Evolutionary conservation across 1,140 invertebrate species (phyloP), one percentile per base, ranked within the genome.

Genomic region (Drosophila insularis): DNA sequence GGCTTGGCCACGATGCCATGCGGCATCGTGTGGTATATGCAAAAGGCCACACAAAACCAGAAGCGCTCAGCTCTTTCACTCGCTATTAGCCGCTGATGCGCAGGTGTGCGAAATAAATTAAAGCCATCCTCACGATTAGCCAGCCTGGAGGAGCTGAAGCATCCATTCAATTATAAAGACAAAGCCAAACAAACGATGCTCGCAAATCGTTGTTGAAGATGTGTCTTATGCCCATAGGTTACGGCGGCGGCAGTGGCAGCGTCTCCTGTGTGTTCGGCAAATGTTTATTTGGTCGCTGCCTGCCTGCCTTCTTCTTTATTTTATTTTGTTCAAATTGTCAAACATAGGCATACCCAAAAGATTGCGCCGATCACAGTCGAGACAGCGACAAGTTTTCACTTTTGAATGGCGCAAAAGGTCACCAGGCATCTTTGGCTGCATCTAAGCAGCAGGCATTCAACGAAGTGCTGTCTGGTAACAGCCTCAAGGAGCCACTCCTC

Each of bases 21-120:
- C 11, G 8, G 31, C 17, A 50, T 19, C 31, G 2, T 43, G 27
- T n/a, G 7, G 46, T 56, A 75, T 78, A 86, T 86, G 82, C 81
- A 89, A 89, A 78, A 75, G 56, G 67, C 74, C 56, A 53, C 56
- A 67, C 50, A 58, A 31, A 81, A 87, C 76, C 76, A 89, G 84
- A 84, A 89, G 84, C 84, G 37, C 53, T 37, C 46, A 56, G 58
- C 68, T 63, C 58, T 50, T 46, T 66, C 58, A 11, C 35, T 62
- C 43, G 13, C 81, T 68, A 79, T 82, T 81, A 67, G 68, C 60
- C 55, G 58, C 31, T 31, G 32, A 43, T 63, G 71, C 65, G 67
- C 82, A 87, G 82, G 82, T 87, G 82, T 89, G 84, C 82, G 86
- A 89, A 81, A 87, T 87, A 87, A 87, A 89, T 86, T 82, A 79